phyloP scores from a whole-genome alignment of 37 sponge, comb jelly and placozoan species.

The Haliclona indistincta region DNA sequence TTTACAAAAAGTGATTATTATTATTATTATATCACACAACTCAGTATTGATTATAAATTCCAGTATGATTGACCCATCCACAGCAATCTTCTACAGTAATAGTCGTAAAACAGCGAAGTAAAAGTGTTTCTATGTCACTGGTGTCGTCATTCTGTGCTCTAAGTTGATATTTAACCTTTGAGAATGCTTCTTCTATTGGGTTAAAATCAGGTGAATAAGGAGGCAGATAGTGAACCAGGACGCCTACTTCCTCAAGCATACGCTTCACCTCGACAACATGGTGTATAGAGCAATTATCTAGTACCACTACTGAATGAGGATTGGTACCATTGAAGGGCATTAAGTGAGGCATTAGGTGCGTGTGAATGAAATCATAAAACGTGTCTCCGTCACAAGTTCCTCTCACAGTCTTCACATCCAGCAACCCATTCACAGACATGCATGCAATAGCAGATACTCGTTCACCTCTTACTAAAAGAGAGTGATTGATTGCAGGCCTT shows the following conservation, averaged over 20 bases:
- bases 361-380: slow-evolving; percentile 34
- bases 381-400: slow-evolving; percentile 19
- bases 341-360: slow-evolving; percentile 22
- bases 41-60: not conserved
- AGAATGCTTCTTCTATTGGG: slow-evolving; percentile 45
- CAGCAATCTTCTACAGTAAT: slow-evolving; percentile 28
- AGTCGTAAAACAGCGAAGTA: slow-evolving; percentile 11
- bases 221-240: slow-evolving; percentile 27
- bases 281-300: slow-evolving; percentile 47
- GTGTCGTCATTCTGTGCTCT: not conserved
- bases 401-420: slow-evolving; percentile 9
- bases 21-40: too few relatives aligned
- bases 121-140: slow-evolving; percentile 8
- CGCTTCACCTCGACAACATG: slow-evolving; percentile 9
- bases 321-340: slow-evolving; percentile 32
- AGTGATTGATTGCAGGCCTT: too few relatives aligned
- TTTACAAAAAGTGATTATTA: too few relatives aligned
- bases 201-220: too few relatives aligned
- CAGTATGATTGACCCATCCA: slow-evolving; percentile 17
- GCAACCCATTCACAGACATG: slow-evolving; percentile 23
- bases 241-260: slow-evolving; percentile 37
- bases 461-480: too few relatives aligned
- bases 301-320: slow-evolving; percentile 44
- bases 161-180: slow-evolving; percentile 25
- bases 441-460: slow-evolving; percentile 40